Percentiles rank a stretch among this genome's conserved stretches.
These are phyloP conservation scores for Tokudaia tokunoshimensis DNA, from an alignment of 2,797 vertebrate species.

Conservation along the genomic window DNA sequence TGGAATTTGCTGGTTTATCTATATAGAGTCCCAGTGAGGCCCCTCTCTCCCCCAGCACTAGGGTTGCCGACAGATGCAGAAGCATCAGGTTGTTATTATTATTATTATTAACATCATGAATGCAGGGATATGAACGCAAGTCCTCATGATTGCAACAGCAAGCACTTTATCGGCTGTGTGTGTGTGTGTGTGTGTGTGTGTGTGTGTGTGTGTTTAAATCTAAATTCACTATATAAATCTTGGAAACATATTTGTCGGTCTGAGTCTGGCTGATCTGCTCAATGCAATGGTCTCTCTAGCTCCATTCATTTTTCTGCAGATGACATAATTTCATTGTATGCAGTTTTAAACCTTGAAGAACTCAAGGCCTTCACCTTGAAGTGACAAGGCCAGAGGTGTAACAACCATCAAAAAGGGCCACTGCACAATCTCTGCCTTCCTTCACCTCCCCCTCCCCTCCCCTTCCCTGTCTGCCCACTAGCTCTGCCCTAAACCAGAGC, in stretches of 20 bases:
- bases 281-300: background rate
- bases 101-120: background rate
- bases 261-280: background rate
- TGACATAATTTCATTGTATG: background rate
- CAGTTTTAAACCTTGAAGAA: background rate
- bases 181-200: no score
- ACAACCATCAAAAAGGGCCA: background rate
- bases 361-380: background rate
- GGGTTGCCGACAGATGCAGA: background rate
- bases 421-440: background rate
- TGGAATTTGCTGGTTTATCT: background rate
- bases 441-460: no score
- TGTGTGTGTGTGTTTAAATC: background rate
- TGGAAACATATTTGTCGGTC: background rate
- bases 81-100: background rate
- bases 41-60: background rate
- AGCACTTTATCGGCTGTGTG: background rate
- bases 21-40: background rate
- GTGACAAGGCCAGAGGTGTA: background rate
- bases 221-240: background rate
- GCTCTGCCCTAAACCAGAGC: no score
- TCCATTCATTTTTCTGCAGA: background rate
- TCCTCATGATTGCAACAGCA: background rate
- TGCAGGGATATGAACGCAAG: background rate
- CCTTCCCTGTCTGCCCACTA: no score